phyloP scores from a whole-genome alignment of 2,888 invertebrate species.

The Holacanthella duospinosa region DNA sequence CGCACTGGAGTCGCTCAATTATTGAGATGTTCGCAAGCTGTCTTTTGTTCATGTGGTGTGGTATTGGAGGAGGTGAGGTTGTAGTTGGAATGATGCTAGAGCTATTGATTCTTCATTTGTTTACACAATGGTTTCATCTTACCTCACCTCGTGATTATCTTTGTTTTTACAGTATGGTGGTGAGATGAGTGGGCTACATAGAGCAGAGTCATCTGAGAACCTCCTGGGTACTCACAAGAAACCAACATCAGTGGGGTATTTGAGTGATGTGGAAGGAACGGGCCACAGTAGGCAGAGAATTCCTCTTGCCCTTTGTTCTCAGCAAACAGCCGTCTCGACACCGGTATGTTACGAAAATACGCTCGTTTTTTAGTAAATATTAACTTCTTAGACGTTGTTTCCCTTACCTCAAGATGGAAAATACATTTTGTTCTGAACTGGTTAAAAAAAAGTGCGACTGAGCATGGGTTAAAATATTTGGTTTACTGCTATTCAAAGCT shows the following conservation, averaged over 20 bases:
- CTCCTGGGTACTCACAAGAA: background rate
- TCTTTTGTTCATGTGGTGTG: background rate
- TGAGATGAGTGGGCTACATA: background rate
- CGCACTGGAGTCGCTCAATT: too few relatives aligned
- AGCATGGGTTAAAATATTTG: too few relatives aligned
- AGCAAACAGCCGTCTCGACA: conserved; percentile 36
- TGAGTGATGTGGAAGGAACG: background rate
- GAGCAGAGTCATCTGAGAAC: conserved; percentile 6
- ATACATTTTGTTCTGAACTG: too few relatives aligned
- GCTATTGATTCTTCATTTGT: background rate
- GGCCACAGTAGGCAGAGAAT: conserved; percentile 24
- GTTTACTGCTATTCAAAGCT: too few relatives aligned
- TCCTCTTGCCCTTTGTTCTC: conserved; percentile 36
- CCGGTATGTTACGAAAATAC: conserved; percentile 15
- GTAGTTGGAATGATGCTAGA: background rate
- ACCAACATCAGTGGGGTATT: background rate
- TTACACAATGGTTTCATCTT: background rate
- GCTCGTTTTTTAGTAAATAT: too few relatives aligned
- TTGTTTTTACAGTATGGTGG: background rate
- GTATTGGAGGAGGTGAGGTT: background rate
- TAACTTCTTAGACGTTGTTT: too few relatives aligned
- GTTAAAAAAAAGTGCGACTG: too few relatives aligned
- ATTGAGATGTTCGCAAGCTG: too few relatives aligned
- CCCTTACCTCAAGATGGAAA: too few relatives aligned
- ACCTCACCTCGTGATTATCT: background rate